Base-by-base conservation (phyloP, 1,140 invertebrate genomes). In the Aphis craccivora region DNA sequence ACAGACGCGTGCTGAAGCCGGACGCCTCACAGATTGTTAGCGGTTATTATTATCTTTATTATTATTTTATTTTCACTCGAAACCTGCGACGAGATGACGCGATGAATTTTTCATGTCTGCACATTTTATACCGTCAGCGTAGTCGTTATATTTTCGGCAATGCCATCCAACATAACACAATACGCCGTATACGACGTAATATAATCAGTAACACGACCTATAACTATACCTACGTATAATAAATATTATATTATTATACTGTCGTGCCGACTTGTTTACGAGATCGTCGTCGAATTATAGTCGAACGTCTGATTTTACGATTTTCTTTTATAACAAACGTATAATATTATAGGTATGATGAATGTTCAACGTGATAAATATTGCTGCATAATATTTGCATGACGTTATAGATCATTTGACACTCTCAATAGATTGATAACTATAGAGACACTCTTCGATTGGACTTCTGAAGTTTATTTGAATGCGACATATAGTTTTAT, bases 51-150 rank as follows among this genome's bases (percentile, higher is more conserved):
- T 89, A 35, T 53, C 20, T 35, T 89, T 87, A 87, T 87, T 35
- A 9, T 48, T 51, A 8, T 51, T 51, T 55, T 90, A 43, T 90
- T 90, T 67, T 67, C 23, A 60, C 89, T 20, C 43, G 25, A 48
- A n/a, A 20, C 40, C 40, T 48, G 5, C 45, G 43, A 45, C 43
- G 45, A 51, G 25, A n/a, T 83, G 90, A 81, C 90, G 22, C 90
- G 45, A 81, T 91, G 90, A 83, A 91, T 91, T 91, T 91, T 91
- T 91, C 90, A 91, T 91, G 67, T 45, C 67, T 30, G 6, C 67
- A 37, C 20, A 83, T 67, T 40, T 40, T 67, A 81, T 25, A 60
- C 30, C 55, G 14, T 14, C 67, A 20, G 3, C 20, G 0, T 67
- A 9, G 20, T 91, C 43, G 45, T 91, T 83, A 91, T 83, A 91